phyloP scores from a whole-genome alignment of 2,888 invertebrate genomes.

The Volucella bombylans region DNA sequence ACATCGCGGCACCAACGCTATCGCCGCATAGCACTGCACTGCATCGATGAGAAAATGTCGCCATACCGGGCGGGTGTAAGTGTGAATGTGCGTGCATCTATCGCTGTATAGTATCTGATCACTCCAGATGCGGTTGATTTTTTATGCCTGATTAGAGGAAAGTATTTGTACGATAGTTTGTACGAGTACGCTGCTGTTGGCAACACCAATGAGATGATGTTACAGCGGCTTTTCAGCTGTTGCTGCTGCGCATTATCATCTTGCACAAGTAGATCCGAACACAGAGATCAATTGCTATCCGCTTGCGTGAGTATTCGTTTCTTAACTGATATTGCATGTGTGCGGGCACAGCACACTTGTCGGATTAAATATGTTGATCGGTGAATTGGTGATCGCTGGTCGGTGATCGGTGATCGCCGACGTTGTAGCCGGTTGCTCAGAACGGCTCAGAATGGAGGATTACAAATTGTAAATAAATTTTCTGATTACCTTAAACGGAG shows the following conservation, averaged over 20 bases:
- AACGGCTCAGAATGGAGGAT: constrained; percentile 67
- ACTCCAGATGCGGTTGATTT: constrained; percentile 68
- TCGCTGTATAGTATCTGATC: constrained; percentile 43
- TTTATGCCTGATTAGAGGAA: constrained; percentile 71
- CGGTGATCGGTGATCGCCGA: too few species aligned
- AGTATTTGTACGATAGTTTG: constrained; percentile 16
- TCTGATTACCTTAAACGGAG: constrained; percentile 71
- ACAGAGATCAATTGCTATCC: constrained; percentile 45
- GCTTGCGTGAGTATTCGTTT: not conserved
- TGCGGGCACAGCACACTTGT: constrained; percentile 68
- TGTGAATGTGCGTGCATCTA: constrained; percentile 42
- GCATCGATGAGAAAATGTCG: constrained; percentile 64
- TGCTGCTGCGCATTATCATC: constrained; percentile 40
- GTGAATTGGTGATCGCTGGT: not conserved
- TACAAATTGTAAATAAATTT: constrained; percentile 74
- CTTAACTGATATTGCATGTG: constrained; percentile 32
- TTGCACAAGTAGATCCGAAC: constrained; percentile 51
- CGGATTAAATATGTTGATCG: constrained; percentile 65
- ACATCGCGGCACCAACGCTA: not conserved
- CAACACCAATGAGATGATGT: constrained; percentile 16
- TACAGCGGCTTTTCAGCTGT: constrained; percentile 2
- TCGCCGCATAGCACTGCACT: too few species aligned
- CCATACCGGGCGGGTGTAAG: constrained; percentile 42
- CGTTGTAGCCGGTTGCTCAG: constrained; percentile 40
- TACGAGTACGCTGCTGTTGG: constrained; percentile 20